phyloP scores from a whole-genome alignment of 2,888 invertebrate species.

The Lydus trimaculatus region DNA sequence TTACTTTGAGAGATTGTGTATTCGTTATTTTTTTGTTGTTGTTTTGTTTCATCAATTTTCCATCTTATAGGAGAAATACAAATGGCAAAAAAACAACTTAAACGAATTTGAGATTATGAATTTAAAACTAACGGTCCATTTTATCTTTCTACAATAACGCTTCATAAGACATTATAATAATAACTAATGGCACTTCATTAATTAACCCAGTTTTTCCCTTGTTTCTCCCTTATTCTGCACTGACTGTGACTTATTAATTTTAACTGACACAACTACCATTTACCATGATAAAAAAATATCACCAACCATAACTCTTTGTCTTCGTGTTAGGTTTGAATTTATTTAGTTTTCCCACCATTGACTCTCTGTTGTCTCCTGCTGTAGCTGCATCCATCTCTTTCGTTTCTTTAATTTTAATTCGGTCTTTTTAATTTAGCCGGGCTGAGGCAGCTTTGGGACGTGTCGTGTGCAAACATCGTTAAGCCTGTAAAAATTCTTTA shows the following conservation, averaged over 20 bases:
- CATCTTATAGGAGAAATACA: background rate
- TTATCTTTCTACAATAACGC: constrained; percentile 30
- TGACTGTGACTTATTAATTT: constrained; percentile 3
- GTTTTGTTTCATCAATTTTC: background rate
- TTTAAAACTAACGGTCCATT: constrained; percentile 24
- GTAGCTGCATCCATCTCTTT: constrained; percentile 14
- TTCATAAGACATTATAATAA: constrained; percentile 22
- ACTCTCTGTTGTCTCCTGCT: no score
- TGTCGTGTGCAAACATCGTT: constrained; percentile 34
- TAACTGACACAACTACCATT: background rate
- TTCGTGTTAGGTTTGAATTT: background rate
- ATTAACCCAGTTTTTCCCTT: constrained; percentile 17
- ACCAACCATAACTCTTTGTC: constrained; percentile 10
- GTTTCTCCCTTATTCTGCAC: constrained; percentile 5
- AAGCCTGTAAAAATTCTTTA: constrained; percentile 29
- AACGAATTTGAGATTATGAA: constrained; percentile 8
- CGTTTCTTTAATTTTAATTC: background rate
- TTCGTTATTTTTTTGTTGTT: background rate
- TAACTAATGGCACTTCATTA: constrained; percentile 28
- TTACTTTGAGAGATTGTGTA: constrained; percentile 15
- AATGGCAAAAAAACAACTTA: background rate
- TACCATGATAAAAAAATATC: constrained; percentile 13
- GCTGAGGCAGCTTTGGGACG: constrained; percentile 22
- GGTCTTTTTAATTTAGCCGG: constrained; percentile 22
- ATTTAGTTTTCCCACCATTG: background rate